phyloP scores from a whole-genome alignment of 2,888 invertebrate species.

The Noctua comes region DNA sequence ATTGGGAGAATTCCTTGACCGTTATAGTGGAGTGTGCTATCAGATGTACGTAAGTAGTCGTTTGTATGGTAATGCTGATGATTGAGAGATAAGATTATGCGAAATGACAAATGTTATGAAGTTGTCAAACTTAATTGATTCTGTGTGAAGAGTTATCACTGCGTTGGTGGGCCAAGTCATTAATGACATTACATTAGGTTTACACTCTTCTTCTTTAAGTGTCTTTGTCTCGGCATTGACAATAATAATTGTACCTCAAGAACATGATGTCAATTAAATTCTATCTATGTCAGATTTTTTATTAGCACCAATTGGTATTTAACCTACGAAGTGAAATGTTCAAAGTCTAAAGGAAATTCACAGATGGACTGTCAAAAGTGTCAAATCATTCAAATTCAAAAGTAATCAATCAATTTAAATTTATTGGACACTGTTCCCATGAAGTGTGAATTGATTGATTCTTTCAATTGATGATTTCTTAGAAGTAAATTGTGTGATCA shows the following conservation, averaged over 20 bases:
- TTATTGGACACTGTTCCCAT: slow-evolving; percentile 21
- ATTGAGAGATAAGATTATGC: slow-evolving; percentile 55
- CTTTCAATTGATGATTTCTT: slow-evolving; percentile 25
- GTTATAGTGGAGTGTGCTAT: slow-evolving; percentile 30
- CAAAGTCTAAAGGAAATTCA: slow-evolving; percentile 20
- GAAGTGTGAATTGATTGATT: slow-evolving; percentile 13
- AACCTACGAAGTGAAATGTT: slow-evolving; percentile 17
- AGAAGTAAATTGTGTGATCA: slow-evolving; percentile 23
- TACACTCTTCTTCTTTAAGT: neutral
- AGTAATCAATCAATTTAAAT: neutral
- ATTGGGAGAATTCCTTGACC: slow-evolving; percentile 41
- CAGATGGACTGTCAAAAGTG: slow-evolving; percentile 15
- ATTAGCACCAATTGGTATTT: slow-evolving; percentile 12
- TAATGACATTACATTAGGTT: neutral
- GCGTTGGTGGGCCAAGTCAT: neutral
- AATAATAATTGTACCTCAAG: neutral
- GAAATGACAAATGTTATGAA: slow-evolving; percentile 42
- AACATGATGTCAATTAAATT: neutral
- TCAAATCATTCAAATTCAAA: slow-evolving; percentile 13
- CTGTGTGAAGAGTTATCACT: slow-evolving; percentile 20
- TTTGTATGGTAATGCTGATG: slow-evolving; percentile 54
- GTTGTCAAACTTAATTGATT: slow-evolving; percentile 35
- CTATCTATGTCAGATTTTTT: slow-evolving; percentile 13
- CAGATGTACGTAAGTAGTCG: slow-evolving; percentile 33
- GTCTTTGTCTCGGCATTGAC: neutral